A percentile compares a stretch with the other conserved stretches of the same genome.
Evolutionary conservation across 2,888 invertebrate genomes (phyloP).

Genomic region (Watsonalla binaria): DNA sequence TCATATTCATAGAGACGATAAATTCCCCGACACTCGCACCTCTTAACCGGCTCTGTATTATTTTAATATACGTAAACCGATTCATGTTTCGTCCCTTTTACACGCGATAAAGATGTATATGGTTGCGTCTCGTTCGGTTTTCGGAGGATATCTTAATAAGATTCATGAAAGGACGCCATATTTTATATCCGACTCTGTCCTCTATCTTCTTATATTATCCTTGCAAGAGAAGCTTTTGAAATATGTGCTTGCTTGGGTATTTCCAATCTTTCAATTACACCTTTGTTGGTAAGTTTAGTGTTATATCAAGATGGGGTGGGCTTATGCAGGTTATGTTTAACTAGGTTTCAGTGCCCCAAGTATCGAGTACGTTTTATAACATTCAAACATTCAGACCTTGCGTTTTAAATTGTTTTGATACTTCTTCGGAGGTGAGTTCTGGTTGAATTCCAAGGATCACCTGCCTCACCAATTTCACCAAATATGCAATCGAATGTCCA

Average conservation of each 20-base stretch:
- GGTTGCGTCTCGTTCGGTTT: slow-evolving; percentile 65
- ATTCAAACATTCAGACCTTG: no score
- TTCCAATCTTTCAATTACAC: slow-evolving; percentile 78
- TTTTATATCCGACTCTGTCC: slow-evolving; percentile 85
- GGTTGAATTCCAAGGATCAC: no score
- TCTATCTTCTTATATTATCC: slow-evolving; percentile 80
- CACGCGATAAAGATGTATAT: slow-evolving; percentile 18
- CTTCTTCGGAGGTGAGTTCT: no score
- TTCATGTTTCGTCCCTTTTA: slow-evolving; percentile 38
- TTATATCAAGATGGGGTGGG: slow-evolving; percentile 45
- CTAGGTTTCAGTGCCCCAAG: no score
- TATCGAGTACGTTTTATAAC: no score
- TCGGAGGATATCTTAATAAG: slow-evolving; percentile 88
- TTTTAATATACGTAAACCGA: slow-evolving; percentile 76
- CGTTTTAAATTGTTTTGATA: no score
- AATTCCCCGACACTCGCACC: slow-evolving; percentile 61
- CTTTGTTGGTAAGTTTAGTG: slow-evolving; percentile 57
- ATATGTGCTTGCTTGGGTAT: slow-evolving; percentile 76
- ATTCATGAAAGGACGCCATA: slow-evolving; percentile 91
- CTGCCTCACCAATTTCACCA: no score
- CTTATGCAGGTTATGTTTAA: slow-evolving; percentile 20
- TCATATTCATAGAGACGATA: slow-evolving; percentile 76
- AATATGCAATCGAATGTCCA: no score
- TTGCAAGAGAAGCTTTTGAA: slow-evolving; percentile 68
- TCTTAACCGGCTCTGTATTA: slow-evolving; percentile 74